Evolutionary conservation across 2,113 vertebrate genomes (phyloP).

Genomic region (Ranitomeya imitator): DNA sequence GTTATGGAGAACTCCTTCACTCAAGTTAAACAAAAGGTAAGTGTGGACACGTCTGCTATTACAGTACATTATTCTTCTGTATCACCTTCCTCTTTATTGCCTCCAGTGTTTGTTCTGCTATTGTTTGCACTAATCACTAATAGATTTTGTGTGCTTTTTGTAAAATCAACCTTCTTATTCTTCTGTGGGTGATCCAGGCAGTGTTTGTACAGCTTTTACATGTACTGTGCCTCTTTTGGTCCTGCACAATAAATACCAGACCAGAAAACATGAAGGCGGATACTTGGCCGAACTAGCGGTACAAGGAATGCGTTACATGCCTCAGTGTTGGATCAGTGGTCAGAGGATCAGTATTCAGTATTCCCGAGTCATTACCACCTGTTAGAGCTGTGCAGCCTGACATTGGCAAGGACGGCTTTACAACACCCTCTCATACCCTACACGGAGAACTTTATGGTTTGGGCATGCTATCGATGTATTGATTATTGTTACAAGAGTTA

Average conservation of each 20-base stretch:
- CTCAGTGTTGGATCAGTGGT: background rate
- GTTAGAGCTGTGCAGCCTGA: background rate
- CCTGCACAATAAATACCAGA: background rate
- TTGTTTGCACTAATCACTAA: background rate
- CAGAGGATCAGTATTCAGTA: background rate
- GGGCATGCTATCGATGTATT: background rate
- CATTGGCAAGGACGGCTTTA: background rate
- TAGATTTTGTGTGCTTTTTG: background rate
- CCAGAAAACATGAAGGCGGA: background rate
- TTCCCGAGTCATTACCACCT: background rate
- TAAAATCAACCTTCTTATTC: background rate
- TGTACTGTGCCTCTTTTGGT: background rate
- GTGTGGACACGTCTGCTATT: background rate
- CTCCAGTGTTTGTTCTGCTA: background rate
- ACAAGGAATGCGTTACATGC: background rate
- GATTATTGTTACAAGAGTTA: background rate
- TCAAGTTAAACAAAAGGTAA: too few relatives aligned
- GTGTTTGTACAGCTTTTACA: background rate
- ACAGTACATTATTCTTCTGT: background rate
- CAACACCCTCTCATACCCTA: background rate
- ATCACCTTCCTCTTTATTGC: background rate
- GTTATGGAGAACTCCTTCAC: too few relatives aligned
- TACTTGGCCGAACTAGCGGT: background rate
- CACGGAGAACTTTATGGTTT: background rate
- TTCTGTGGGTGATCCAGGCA: background rate